Percentiles rank a stretch among this genome's conserved stretches.
Evolutionary conservation across 1,140 invertebrate genomes (phyloP).

Genomic region (Aphaenogaster rudis): DNA sequence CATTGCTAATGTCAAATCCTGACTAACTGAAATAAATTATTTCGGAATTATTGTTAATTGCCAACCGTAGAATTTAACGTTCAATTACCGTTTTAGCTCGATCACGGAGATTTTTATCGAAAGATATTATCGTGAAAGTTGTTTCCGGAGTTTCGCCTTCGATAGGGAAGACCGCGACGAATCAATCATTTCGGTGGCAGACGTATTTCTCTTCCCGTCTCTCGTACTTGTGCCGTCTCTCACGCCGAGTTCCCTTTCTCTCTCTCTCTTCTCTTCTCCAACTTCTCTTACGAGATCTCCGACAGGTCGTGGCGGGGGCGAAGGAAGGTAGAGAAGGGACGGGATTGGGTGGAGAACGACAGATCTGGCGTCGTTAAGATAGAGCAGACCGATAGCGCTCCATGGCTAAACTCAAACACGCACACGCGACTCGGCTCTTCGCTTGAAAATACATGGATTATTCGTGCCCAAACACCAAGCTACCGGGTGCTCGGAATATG

Average conservation of each 20-base stretch:
- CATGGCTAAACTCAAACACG: conserved; percentile 70
- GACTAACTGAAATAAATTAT: background rate
- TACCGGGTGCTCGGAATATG: conserved; percentile 79
- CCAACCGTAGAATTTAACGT: background rate
- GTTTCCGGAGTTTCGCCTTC: conserved; percentile 57
- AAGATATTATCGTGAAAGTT: conserved; percentile 31
- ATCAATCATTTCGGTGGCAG: conserved; percentile 74
- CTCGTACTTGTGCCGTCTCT: conserved; percentile 17
- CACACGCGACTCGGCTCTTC: conserved; percentile 50
- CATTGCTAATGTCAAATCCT: background rate
- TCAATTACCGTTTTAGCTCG: conserved; percentile 7
- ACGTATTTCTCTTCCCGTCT: conserved; percentile 62
- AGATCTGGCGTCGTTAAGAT: conserved; percentile 82
- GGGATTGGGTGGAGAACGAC: conserved; percentile 70
- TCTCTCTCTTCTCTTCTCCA: conserved; percentile 14
- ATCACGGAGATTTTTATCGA: conserved; percentile 27
- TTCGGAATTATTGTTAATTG: conserved; percentile 25
- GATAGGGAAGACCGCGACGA: conserved; percentile 48
- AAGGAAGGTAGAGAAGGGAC: conserved; percentile 24
- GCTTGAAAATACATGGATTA: conserved; percentile 78
- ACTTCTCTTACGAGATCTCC: conserved; percentile 65
- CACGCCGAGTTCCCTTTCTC: conserved; percentile 31
- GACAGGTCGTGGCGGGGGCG: conserved; percentile 61
- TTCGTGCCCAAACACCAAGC: conserved; percentile 69
- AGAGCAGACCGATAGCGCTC: conserved; percentile 75